Percentiles rank a stretch among this genome's conserved stretches.
Conservation (phyloP, 2,113 vertebrate species). For the Megaceryle maxima region DNA sequence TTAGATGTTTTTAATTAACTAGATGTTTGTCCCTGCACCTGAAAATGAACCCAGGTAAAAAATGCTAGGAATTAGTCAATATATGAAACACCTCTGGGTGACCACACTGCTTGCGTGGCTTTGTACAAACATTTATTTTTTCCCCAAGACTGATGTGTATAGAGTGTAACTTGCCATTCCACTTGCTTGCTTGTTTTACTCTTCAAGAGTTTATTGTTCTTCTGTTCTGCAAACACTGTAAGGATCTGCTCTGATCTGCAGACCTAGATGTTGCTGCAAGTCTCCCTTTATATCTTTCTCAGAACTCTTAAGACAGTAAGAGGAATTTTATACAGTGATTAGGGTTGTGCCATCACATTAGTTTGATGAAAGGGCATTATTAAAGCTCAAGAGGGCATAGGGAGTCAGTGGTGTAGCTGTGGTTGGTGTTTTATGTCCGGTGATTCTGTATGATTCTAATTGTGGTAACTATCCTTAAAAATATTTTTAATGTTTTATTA, state of each 20-base stretch:
- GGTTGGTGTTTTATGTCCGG: not conserved
- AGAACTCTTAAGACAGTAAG: not conserved
- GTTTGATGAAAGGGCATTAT: not conserved
- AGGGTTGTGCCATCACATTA: not conserved
- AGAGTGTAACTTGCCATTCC: not conserved
- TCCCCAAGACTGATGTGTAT: not conserved
- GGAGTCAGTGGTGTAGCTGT: not conserved
- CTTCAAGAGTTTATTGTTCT: not conserved
- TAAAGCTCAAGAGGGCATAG: not conserved
- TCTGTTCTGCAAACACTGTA: not conserved
- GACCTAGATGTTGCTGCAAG: not conserved
- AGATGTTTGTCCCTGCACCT: not conserved
- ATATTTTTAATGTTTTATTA: not conserved
- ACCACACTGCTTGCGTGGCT: not conserved
- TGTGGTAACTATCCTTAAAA: not conserved
- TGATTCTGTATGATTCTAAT: not conserved
- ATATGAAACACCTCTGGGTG: not conserved
- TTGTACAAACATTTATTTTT: slow-evolving; percentile 59
- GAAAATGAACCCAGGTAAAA: not conserved
- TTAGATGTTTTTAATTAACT: not conserved
- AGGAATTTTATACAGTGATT: not conserved
- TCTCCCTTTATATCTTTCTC: not conserved
- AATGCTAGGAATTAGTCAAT: slow-evolving; percentile 19
- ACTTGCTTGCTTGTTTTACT: not conserved
- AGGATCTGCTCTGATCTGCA: not conserved